Percentiles rank a stretch among this genome's conserved stretches.
These are phyloP conservation scores for Brachyopa scutellaris DNA, from an alignment of 2,888 invertebrate species.

Conservation along the genomic window DNA sequence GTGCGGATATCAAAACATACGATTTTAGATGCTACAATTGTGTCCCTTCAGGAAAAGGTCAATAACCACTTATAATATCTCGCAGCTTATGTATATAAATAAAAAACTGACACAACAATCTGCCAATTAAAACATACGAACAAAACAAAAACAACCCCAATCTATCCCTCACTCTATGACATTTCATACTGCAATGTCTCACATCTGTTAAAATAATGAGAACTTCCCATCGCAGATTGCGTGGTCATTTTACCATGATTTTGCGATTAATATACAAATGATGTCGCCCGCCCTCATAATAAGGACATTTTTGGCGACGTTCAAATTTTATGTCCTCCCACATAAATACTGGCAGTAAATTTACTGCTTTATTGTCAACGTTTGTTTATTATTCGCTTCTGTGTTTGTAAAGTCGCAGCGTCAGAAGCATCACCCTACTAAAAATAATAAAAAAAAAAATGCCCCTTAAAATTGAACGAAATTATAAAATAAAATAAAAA, in stretches of 20 bases:
- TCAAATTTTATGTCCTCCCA: slow-evolving; percentile 4
- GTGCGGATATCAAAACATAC: too few species aligned
- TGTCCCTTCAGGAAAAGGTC: too few species aligned
- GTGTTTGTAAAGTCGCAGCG: too few species aligned
- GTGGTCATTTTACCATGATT: slow-evolving; percentile 24
- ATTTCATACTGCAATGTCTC: not conserved
- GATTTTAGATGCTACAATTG: too few species aligned
- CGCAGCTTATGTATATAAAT: too few species aligned
- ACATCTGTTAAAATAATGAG: slow-evolving; percentile 41
- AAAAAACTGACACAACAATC: too few species aligned
- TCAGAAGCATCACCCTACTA: too few species aligned
- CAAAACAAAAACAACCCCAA: too few species aligned
- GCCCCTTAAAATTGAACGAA: not conserved
- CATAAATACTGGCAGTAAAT: slow-evolving; percentile 11
- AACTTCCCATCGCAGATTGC: slow-evolving; percentile 3
- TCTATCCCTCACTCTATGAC: too few species aligned
- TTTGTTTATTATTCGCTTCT: slow-evolving; percentile 15
- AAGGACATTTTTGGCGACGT: slow-evolving; percentile 16
- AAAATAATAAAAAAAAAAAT: not conserved
- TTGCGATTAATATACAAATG: slow-evolving; percentile 18
- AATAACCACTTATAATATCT: too few species aligned
- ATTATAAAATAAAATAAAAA: not conserved
- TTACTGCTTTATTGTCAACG: slow-evolving; percentile 28
- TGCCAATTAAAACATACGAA: too few species aligned
- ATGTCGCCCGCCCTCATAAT: not conserved